Evolutionary conservation across 2,113 vertebrate species (phyloP).

Genomic region (Osmerus eperlanus): DNA sequence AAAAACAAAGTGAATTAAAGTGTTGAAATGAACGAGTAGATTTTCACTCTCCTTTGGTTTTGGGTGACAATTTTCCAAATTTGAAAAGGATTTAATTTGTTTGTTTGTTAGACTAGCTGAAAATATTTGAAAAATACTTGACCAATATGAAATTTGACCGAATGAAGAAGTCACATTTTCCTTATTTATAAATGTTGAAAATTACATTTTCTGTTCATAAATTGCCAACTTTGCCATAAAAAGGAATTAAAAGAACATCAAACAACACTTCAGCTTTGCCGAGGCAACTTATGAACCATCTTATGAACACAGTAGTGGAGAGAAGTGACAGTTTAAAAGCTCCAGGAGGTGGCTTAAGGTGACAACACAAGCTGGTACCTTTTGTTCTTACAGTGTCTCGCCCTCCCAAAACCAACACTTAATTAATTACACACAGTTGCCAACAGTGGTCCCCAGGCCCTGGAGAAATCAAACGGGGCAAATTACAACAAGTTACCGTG

Average conservation of each 20-base stretch:
- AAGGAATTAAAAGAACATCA: background rate
- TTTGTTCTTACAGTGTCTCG: conserved; percentile 6
- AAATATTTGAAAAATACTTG: no score
- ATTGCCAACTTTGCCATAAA: no score
- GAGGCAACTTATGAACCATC: background rate
- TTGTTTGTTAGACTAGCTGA: no score
- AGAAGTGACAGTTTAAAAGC: background rate
- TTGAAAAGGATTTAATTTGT: no score
- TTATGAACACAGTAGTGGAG: background rate
- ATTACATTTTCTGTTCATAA: background rate
- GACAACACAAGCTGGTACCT: background rate
- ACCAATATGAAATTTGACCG: no score
- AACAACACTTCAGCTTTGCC: background rate
- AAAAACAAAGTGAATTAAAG: no score
- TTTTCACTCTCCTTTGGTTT: no score
- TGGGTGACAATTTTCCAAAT: no score
- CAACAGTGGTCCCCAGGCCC: conserved; percentile 52
- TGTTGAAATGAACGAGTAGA: no score
- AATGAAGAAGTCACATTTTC: no score
- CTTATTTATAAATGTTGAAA: background rate
- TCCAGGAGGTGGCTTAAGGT: conserved; percentile 24
- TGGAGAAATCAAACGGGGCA: conserved; percentile 73
- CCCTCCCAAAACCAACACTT: conserved; percentile 38
- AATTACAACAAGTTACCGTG: conserved; percentile 54
- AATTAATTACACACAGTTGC: conserved; percentile 72